Evolutionary conservation across 37 sponge, comb jelly and placozoan species (phyloP), one percentile per base, ranked within the genome.

Genomic region (Theonella swinhoei): DNA sequence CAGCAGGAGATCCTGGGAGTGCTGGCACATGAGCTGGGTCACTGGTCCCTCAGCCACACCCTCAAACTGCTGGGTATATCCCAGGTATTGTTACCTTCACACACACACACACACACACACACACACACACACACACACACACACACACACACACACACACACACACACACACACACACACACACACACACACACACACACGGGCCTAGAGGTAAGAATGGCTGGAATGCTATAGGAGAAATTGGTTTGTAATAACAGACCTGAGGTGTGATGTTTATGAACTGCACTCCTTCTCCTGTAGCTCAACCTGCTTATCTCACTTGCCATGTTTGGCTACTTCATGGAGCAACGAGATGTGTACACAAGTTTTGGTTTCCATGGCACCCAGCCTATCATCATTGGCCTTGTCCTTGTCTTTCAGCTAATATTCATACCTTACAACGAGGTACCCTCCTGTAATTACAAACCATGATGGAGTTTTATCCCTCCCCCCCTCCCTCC

Each of bases 11-110:
- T 98, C 2, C 58, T 96, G 41, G 97, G 93, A 42, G 95, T 98
- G 31, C 59, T 98, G 75, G 82, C 88, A 43, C 99, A 98, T 73
- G 99, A 98, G 73, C 91, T 98, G 39, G 99, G 99, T 1, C 99
- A 98, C 69, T 96, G 97, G 99, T 87, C 89, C 17, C 78, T 78
- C 69, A 87, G 91, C 60, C 99, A 98, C 66, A 90, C 82, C 28
- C 61, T 93, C 20, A 98, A 94, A 75, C 78, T 84, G 42, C 47
- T 94, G 38, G 22, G 87, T 0, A 42, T 94, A n/a, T 34, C 68
- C 29, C 89, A 88, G 76, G 88, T 87, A 47, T 14, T 17, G 54
- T n/a, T n/a, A n/a, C n/a, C n/a, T n/a, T n/a, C n/a, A 58, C 60
- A 20, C 60, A 20, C 17, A 58, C 17, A 58, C 60, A 58, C 11